Evolutionary conservation across 1,140 invertebrate genomes (phyloP).

Genomic region (Philotrypesis tridentata): DNA sequence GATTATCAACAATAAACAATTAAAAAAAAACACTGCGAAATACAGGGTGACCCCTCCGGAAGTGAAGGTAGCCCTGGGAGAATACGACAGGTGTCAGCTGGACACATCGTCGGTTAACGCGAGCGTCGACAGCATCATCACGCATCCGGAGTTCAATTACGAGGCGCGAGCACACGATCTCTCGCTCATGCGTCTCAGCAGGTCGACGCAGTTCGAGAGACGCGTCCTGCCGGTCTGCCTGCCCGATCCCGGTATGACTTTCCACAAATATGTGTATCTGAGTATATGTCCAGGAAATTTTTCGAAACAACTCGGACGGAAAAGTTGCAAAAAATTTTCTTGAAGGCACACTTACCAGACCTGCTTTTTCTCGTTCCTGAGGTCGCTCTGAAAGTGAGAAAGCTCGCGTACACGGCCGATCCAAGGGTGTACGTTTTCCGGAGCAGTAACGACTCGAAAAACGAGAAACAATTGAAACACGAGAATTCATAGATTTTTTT

Average conservation of each 20-base stretch:
- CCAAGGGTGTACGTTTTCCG: too few species aligned
- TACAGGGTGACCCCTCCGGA: slow-evolving; percentile 68
- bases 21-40: too few species aligned
- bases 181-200: slow-evolving; percentile 75
- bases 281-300: too few species aligned
- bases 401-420: too few species aligned
- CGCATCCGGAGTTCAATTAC: slow-evolving; percentile 74
- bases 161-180: slow-evolving; percentile 76
- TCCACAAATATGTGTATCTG: background rate
- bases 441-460: too few species aligned
- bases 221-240: slow-evolving; percentile 77
- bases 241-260: slow-evolving; percentile 72
- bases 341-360: too few species aligned
- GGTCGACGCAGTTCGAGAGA: slow-evolving; percentile 73
- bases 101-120: slow-evolving; percentile 71
- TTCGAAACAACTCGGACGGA: too few species aligned
- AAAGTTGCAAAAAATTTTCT: too few species aligned
- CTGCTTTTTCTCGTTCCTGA: too few species aligned
- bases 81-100: slow-evolving; percentile 72
- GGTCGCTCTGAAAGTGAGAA: too few species aligned
- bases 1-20: background rate
- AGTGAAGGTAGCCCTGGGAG: slow-evolving; percentile 74
- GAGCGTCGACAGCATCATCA: slow-evolving; percentile 70
- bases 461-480: too few species aligned
- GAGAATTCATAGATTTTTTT: too few species aligned